Percentiles rank a stretch among this genome's conserved stretches.
Conservation (phyloP, 2,113 vertebrate genomes). For the Calonectris borealis region DNA sequence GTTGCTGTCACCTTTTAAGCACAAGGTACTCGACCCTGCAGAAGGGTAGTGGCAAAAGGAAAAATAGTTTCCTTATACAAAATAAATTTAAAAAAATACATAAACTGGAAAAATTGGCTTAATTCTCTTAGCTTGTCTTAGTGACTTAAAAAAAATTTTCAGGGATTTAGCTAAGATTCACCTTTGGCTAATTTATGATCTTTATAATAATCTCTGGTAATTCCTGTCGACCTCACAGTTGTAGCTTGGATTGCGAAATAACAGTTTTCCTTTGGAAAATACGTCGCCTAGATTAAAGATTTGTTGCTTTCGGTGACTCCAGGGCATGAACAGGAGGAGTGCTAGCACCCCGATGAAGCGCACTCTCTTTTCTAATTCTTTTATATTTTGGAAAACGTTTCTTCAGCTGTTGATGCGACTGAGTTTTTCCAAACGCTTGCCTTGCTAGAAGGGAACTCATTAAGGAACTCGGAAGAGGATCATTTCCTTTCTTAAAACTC, state of each 20-base stretch:
- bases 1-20: neutral
- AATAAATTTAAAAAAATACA: neutral
- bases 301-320: neutral
- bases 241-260: neutral
- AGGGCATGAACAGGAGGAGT: neutral
- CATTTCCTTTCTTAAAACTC: neutral
- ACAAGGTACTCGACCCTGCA: neutral
- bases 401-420: neutral
- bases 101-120: neutral
- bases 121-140: neutral
- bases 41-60: neutral
- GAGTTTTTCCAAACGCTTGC: neutral
- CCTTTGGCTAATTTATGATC: neutral
- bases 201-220: neutral
- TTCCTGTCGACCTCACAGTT: neutral
- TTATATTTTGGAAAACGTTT: neutral
- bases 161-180: neutral
- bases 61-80: neutral
- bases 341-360: neutral
- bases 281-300: rapidly evolving
- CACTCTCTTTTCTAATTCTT: neutral
- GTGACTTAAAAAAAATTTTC: neutral
- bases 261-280: neutral
- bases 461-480: neutral
- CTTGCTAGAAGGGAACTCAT: neutral